Base-by-base conservation (phyloP, 37 sponge, comb jelly and placozoan species). In the Cladorhizidae sp. region DNA sequence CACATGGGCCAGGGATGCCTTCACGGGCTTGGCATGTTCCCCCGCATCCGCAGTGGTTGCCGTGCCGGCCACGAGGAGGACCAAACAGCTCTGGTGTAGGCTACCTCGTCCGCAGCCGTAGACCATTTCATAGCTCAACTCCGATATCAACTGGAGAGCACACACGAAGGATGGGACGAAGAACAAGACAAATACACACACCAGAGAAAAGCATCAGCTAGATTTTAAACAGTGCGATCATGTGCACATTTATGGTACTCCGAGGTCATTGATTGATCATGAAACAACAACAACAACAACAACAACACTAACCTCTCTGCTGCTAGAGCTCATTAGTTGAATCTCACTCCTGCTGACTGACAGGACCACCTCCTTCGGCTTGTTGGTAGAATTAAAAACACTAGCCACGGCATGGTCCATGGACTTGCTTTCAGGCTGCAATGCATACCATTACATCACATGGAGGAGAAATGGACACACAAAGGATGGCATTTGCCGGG, bases 41-140 rank as follows among this genome's bases (percentile, higher is more conserved):
- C 52, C 9, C 11, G 26, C 9, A 22, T 49, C 73, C n/a, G n/a
- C n/a, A n/a, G n/a, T n/a, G n/a, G n/a, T n/a, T n/a, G n/a, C n/a
- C n/a, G n/a, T n/a, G n/a, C n/a, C n/a, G 22, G 51, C 73, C 7
- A 7, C 43, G 67, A 84, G 18, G n/a, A 84, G 41, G 39, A 61
- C 56, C 31, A 84, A 70, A 31, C 85, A 84, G 0, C 77, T 58
- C 49, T 70, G 59, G 57, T 84, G 85, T 22, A 28, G 2, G 1
- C 29, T 26, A 21, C 85, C 85, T 40, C 57, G 45, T 20, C 85
- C 85, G 70, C 85, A 84, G 29, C 85, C 78, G 39, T 57, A 26
- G 59, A 84, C 49, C 23, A 50, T 41, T 7, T 41, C 23, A 6
- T 70, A 76, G 41, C 62, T 40, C 12, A 68, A 84, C 58, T 76